A percentile compares a stretch with the other conserved stretches of the same genome.
Conservation (phyloP, 2,888 invertebrate genomes). For the Rhogogaster chlorosoma region DNA sequence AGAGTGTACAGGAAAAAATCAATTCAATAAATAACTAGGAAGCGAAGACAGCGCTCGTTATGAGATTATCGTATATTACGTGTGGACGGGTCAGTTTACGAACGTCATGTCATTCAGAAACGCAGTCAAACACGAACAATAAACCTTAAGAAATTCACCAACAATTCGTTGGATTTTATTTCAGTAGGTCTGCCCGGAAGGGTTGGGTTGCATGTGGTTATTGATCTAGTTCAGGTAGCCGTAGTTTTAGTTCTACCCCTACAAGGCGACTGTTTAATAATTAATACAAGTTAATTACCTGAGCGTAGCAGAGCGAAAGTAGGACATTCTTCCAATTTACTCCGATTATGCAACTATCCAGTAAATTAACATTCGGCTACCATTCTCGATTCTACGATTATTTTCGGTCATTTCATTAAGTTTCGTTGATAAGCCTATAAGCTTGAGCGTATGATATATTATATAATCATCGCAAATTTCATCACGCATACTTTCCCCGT, state of each 20-base stretch:
- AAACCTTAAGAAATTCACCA: not conserved
- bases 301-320: conserved; percentile 35
- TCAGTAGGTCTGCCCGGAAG: not conserved
- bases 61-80: not conserved
- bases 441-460: not conserved
- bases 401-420: not conserved
- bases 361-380: conserved; percentile 9
- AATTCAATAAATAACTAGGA: not conserved
- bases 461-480: conserved; percentile 9
- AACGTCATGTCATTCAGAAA: not conserved
- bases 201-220: conserved; percentile 45
- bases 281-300: conserved; percentile 45
- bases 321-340: conserved; percentile 33
- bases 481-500: no score
- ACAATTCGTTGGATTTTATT: conserved; percentile 30
- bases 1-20: not conserved
- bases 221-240: conserved; percentile 42
- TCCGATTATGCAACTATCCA: conserved; percentile 38
- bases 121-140: not conserved
- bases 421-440: not conserved
- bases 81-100: not conserved
- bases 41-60: not conserved
- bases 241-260: conserved; percentile 38
- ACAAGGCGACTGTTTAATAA: conserved; percentile 28
- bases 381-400: not conserved